Percentiles rank a stretch among this genome's conserved stretches.
Evolutionary conservation across 1,140 invertebrate genomes (phyloP).

Genomic region (Aricia agestis): DNA sequence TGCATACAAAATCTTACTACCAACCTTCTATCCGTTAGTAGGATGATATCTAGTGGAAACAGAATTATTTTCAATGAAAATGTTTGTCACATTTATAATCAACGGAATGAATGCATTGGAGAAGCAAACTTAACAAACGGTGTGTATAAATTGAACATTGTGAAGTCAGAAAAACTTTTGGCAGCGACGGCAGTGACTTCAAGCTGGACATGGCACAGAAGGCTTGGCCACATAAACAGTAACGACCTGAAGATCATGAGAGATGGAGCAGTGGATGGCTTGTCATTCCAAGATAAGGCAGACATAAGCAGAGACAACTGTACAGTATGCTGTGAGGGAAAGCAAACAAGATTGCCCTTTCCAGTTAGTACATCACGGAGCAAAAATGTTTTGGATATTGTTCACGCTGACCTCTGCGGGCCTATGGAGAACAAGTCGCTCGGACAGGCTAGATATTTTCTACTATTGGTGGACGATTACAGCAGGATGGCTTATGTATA

Average conservation of each 20-base stretch:
- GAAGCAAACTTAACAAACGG: slow-evolving; percentile 16
- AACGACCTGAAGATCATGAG: slow-evolving; percentile 29
- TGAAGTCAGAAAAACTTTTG: slow-evolving; percentile 20
- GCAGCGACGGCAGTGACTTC: slow-evolving; percentile 23
- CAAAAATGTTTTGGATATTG: slow-evolving; percentile 25
- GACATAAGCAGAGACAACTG: slow-evolving; percentile 22
- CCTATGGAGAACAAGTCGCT: slow-evolving; percentile 27
- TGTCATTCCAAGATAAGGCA: slow-evolving; percentile 19
- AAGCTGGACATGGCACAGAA: slow-evolving; percentile 12
- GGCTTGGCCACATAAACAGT: slow-evolving; percentile 30
- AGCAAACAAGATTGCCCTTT: slow-evolving; percentile 26
- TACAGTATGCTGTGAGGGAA: slow-evolving; percentile 31
- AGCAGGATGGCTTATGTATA: slow-evolving; percentile 31
- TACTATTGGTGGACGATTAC: slow-evolving; percentile 32
- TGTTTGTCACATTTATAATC: slow-evolving; percentile 32
- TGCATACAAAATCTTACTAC: slow-evolving; percentile 32
- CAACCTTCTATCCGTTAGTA: slow-evolving; percentile 35
- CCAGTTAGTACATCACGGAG: slow-evolving; percentile 24
- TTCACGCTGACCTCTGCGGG: slow-evolving; percentile 28
- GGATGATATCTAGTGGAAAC: slow-evolving; percentile 31
- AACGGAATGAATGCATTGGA: slow-evolving; percentile 24
- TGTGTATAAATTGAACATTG: slow-evolving; percentile 30
- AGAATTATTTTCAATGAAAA: slow-evolving; percentile 26
- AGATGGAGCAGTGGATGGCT: slow-evolving; percentile 27
- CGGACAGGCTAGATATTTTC: slow-evolving; percentile 23